Conservation (phyloP, 2,888 invertebrate species). For the Conops quadrifasciatus region DNA sequence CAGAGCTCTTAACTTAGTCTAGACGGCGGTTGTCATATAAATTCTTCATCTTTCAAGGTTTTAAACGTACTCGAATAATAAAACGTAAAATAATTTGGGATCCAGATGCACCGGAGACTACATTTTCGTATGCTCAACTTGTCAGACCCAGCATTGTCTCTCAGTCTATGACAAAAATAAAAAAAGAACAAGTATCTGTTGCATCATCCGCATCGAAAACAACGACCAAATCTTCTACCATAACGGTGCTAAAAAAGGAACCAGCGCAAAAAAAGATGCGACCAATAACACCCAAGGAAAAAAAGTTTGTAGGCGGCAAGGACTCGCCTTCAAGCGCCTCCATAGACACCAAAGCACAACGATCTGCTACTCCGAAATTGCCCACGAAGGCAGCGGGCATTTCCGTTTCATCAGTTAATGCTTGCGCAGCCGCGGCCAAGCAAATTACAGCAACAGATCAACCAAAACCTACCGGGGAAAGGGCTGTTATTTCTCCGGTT, state of each 20-base stretch:
- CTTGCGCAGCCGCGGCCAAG: conserved; percentile 17
- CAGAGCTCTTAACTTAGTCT: too few relatives aligned
- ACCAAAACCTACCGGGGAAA: not conserved
- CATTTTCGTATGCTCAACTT: conserved; percentile 64
- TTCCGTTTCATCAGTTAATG: not conserved
- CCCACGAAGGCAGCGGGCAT: not conserved
- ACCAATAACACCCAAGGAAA: conserved; percentile 50
- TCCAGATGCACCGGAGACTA: conserved; percentile 67
- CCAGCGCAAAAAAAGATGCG: conserved; percentile 47
- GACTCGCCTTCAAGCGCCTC: conserved; percentile 26
- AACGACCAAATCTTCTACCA: conserved; percentile 17
- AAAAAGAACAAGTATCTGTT: conserved; percentile 37
- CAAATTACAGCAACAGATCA: conserved; percentile 18
- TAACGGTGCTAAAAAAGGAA: conserved; percentile 25
- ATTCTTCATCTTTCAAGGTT: conserved; percentile 44
- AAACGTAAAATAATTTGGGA: conserved; percentile 80
- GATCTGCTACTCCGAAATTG: conserved; percentile 42
- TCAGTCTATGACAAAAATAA: conserved; percentile 39
- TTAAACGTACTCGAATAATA: conserved; percentile 68
- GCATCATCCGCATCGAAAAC: conserved; percentile 32
- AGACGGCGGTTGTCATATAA: too few relatives aligned
- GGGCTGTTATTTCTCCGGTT: conserved; percentile 35
- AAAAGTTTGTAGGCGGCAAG: conserved; percentile 36
- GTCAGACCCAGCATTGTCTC: conserved; percentile 45
- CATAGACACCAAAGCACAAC: conserved; percentile 37